A percentile compares a stretch with the other conserved stretches of the same genome.
phyloP scores from a whole-genome alignment of 1,140 invertebrate genomes.

The Scaptodrosophila lebanonensis region DNA sequence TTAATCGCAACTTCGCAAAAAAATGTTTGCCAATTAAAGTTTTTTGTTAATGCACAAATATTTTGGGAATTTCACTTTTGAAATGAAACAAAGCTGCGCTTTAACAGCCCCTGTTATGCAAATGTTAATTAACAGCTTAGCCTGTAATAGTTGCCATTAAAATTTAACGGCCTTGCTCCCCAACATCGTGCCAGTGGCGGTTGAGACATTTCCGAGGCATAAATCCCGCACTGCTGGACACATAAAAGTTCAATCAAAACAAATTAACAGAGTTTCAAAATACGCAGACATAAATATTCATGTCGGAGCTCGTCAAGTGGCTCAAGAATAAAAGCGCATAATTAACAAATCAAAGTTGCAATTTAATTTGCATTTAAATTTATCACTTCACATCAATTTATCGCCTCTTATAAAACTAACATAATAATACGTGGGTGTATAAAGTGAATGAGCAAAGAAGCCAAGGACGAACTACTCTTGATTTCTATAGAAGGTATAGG shows the following conservation, averaged over 20 bases:
- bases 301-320: slow-evolving; percentile 48
- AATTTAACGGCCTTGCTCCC: slow-evolving; percentile 26
- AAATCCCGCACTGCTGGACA: slow-evolving; percentile 25
- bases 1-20: too few relatives aligned
- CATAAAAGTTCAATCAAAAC: slow-evolving; percentile 45
- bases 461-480: too few relatives aligned
- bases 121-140: slow-evolving; percentile 45
- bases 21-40: too few relatives aligned
- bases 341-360: slow-evolving; percentile 52
- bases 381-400: slow-evolving; percentile 23
- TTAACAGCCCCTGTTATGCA: slow-evolving; percentile 25
- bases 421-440: background rate
- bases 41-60: too few relatives aligned
- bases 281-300: slow-evolving; percentile 50
- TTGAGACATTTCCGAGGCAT: slow-evolving; percentile 41
- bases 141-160: slow-evolving; percentile 41
- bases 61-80: too few relatives aligned
- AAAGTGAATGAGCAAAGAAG: too few relatives aligned
- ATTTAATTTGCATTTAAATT: slow-evolving; percentile 50
- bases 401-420: too few relatives aligned
- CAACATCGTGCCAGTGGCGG: background rate
- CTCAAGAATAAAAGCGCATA: slow-evolving; percentile 24
- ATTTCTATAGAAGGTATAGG: too few relatives aligned
- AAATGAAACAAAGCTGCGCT: background rate
- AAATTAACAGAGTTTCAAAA: slow-evolving; percentile 42